Percentiles rank a stretch among this genome's conserved stretches.
Conservation (phyloP, 2,888 invertebrate genomes). For the Thyatira batis region DNA sequence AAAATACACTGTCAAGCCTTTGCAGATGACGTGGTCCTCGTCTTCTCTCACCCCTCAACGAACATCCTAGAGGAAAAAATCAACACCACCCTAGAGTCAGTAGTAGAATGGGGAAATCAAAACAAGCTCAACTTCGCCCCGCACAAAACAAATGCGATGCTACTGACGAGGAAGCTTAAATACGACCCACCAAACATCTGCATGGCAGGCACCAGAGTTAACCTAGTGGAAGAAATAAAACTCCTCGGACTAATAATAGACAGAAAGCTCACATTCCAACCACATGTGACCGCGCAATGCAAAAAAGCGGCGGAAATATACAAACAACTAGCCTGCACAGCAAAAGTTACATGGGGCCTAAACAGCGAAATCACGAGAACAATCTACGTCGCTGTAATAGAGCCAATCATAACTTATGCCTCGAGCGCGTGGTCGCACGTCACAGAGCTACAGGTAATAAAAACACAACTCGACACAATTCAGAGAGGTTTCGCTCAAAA, state of each 20-base stretch:
- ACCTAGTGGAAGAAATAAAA: not conserved
- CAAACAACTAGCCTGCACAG: slow-evolving; percentile 6
- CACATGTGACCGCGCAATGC: not conserved
- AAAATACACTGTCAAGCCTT: too few species aligned
- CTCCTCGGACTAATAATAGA: slow-evolving; percentile 2
- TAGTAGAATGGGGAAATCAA: not conserved
- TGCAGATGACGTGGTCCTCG: too few species aligned
- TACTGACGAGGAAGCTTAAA: slow-evolving; percentile 1
- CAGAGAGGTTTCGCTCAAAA: too few species aligned
- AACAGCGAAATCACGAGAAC: slow-evolving; percentile 7
- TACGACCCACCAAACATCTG: not conserved
- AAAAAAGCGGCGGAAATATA: slow-evolving; percentile 3
- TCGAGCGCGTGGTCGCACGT: slow-evolving; percentile 7
- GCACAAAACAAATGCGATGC: too few species aligned
- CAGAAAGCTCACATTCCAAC: not conserved
- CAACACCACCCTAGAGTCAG: not conserved
- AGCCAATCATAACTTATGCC: slow-evolving; percentile 12
- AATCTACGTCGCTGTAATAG: slow-evolving; percentile 10
- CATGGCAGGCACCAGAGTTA: not conserved
- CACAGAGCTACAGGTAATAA: too few species aligned
- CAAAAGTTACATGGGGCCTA: slow-evolving; percentile 9
- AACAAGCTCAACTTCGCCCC: slow-evolving; percentile 7
- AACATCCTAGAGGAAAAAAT: too few species aligned
- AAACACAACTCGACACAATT: too few species aligned
- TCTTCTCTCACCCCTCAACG: too few species aligned